Evolutionary conservation across 2,888 invertebrate genomes (phyloP).

Genomic region (Melitaea athalia): DNA sequence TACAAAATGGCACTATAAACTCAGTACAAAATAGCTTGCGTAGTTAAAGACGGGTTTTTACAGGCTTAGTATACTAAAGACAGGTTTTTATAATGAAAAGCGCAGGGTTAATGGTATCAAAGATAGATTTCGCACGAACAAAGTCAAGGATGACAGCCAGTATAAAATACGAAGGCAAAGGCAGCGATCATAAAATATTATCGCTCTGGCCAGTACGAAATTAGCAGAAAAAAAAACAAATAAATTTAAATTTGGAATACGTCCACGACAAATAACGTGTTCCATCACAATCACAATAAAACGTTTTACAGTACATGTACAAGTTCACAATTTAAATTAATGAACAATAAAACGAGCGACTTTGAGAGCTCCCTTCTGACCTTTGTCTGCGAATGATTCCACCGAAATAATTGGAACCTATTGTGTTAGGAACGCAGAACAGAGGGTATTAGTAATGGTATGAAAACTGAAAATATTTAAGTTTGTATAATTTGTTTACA

Average conservation of each 20-base stretch:
- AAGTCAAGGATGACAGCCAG: too few relatives aligned
- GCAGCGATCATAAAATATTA: too few relatives aligned
- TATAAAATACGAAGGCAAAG: too few relatives aligned
- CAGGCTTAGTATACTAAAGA: too few relatives aligned
- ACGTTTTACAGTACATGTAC: slow-evolving; percentile 26
- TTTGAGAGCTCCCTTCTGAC: slow-evolving; percentile 31
- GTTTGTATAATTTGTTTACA: too few relatives aligned
- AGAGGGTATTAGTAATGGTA: not conserved
- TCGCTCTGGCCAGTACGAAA: too few relatives aligned
- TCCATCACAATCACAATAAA: slow-evolving; percentile 12
- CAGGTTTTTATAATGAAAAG: too few relatives aligned
- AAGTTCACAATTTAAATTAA: slow-evolving; percentile 40
- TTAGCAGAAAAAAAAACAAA: not conserved
- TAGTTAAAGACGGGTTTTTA: too few relatives aligned
- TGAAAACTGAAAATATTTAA: not conserved
- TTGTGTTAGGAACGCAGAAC: slow-evolving; percentile 29
- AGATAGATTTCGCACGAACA: too few relatives aligned
- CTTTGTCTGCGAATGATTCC: slow-evolving; percentile 40
- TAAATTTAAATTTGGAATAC: not conserved
- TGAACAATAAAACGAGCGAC: slow-evolving; percentile 32
- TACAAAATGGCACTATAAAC: too few relatives aligned
- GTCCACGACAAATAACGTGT: not conserved
- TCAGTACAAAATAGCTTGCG: too few relatives aligned
- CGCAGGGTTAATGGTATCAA: too few relatives aligned
- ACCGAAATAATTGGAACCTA: slow-evolving; percentile 39